Evolutionary conservation across 1,140 invertebrate genomes (phyloP).

Genomic region (Cydia fagiglandana): DNA sequence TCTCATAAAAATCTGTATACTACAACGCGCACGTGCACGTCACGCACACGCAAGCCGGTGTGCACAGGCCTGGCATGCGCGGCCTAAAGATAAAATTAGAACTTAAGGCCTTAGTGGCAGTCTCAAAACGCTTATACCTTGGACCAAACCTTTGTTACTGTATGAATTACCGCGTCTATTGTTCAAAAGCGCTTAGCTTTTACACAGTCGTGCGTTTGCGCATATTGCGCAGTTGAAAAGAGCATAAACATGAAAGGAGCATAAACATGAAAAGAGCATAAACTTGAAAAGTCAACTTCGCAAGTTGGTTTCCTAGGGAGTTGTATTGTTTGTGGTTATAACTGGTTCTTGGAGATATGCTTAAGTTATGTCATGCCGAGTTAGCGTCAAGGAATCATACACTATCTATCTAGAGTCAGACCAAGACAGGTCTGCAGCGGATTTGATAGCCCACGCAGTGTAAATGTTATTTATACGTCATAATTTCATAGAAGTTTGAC

Average conservation of each 20-base stretch:
- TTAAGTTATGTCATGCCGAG: not conserved
- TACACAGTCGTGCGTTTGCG: constrained; percentile 49
- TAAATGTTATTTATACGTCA: no score
- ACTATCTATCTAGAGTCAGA: no score
- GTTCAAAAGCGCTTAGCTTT: constrained; percentile 46
- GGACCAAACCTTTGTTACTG: constrained; percentile 42
- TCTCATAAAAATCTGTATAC: no score
- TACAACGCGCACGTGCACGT: no score
- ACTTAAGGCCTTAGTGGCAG: not conserved
- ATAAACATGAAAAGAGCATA: not conserved
- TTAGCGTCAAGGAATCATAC: not conserved
- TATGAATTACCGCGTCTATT: constrained; percentile 54
- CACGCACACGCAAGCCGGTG: no score
- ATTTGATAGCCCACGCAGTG: no score
- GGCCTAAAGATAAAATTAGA: no score
- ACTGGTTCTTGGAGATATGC: not conserved
- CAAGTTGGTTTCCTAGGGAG: not conserved
- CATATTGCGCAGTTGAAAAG: constrained; percentile 26
- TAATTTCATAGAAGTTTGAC: no score
- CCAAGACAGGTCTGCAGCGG: no score
- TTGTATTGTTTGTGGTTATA: not conserved
- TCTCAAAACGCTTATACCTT: constrained; percentile 30
- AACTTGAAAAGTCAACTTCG: not conserved
- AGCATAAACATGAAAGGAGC: not conserved
- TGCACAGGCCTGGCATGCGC: no score